Evolutionary conservation across 2,113 vertebrate genomes (phyloP).

Genomic region (Pluvialis apricaria): DNA sequence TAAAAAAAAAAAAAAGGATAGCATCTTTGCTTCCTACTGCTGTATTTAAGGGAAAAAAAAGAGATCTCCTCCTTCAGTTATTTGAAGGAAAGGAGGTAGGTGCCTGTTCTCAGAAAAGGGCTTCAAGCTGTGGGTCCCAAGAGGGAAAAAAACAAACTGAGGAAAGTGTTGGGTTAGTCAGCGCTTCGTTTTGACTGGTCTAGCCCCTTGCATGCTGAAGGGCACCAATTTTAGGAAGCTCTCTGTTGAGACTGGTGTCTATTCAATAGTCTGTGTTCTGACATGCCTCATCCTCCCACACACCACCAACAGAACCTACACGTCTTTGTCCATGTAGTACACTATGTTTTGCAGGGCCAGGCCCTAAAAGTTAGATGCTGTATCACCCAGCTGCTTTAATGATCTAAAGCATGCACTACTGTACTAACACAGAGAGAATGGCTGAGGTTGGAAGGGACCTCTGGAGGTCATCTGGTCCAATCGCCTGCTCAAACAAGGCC

Average conservation of each 20-base stretch:
- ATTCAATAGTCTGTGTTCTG: neutral
- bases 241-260: neutral
- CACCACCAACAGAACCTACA: neutral
- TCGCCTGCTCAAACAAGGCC: neutral
- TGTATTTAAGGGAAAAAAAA: neutral
- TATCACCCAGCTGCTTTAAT: neutral
- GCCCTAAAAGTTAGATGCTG: neutral
- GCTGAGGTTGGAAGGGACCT: neutral
- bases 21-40: neutral
- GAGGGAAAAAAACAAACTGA: neutral
- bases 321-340: rapidly evolving
- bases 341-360: neutral
- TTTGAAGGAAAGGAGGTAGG: neutral
- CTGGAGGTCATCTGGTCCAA: neutral
- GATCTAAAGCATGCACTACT: neutral
- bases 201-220: neutral
- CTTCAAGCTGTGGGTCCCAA: neutral
- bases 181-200: neutral
- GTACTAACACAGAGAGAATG: neutral
- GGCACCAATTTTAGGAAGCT: neutral
- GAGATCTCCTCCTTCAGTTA: neutral
- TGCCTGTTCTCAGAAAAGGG: neutral
- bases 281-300: neutral
- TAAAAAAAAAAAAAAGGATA: neutral
- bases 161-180: neutral